Conservation (phyloP, 1,140 invertebrate species). For the Asbolus verrucosus region DNA sequence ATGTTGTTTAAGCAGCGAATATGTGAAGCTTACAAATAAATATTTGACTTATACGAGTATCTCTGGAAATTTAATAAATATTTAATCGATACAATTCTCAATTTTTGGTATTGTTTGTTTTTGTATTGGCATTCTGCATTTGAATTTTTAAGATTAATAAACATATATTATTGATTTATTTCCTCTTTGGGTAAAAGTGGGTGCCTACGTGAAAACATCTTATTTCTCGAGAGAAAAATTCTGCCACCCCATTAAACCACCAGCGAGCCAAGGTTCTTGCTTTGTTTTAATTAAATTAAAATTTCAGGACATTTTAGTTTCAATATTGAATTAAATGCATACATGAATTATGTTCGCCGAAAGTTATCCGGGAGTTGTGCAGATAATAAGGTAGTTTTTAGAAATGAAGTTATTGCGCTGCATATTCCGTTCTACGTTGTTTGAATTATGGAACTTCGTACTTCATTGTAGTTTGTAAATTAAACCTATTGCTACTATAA, state of each 20-base stretch:
- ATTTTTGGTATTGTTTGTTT: not conserved
- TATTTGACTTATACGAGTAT: slow-evolving; percentile 9
- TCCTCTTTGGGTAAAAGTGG: not conserved
- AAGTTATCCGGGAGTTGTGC: not conserved
- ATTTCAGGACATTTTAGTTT: not conserved
- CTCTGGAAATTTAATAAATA: not conserved
- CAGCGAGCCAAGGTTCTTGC: not conserved
- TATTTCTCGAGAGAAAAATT: not conserved
- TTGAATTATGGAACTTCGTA: slow-evolving; percentile 17
- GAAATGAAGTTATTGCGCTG: slow-evolving; percentile 4
- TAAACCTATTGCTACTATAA: slow-evolving; percentile 9
- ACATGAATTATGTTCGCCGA: not conserved
- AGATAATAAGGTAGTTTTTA: slow-evolving; percentile 4
- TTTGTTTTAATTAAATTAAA: slow-evolving; percentile 3
- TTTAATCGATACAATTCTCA: not conserved
- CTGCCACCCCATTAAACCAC: not conserved
- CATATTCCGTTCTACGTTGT: slow-evolving; percentile 11
- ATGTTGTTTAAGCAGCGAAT: slow-evolving; percentile 23
- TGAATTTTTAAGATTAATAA: not conserved
- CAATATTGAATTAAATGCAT: not conserved
- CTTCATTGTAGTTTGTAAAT: slow-evolving; percentile 23
- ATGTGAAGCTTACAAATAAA: slow-evolving; percentile 24
- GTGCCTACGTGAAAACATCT: not conserved
- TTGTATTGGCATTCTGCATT: not conserved
- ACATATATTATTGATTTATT: not conserved